phyloP scores from a whole-genome alignment of 2,888 invertebrate species.

The Drosophila nr. medialis region DNA sequence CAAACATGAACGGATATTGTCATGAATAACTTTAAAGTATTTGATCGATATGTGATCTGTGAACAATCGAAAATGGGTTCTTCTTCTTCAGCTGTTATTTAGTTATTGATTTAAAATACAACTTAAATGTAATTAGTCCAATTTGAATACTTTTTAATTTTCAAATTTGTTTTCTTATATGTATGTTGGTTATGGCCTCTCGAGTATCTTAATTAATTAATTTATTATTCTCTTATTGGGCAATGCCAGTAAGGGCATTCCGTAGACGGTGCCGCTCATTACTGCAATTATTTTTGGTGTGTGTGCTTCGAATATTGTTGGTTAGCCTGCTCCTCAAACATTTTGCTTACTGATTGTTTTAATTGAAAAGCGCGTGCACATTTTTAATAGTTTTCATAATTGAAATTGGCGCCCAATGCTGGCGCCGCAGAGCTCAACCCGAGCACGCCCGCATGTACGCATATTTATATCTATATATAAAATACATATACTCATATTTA shows the following conservation, averaged over 20 bases:
- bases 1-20: background rate
- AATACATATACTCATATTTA: background rate
- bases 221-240: background rate
- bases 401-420: conserved; percentile 31
- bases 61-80: background rate
- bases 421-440: conserved; percentile 26
- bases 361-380: conserved; percentile 67
- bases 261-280: background rate
- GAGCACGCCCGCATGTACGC: conserved; percentile 32
- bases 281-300: background rate
- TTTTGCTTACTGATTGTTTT: conserved; percentile 61
- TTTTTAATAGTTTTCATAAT: conserved; percentile 58
- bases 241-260: background rate
- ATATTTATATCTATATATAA: background rate
- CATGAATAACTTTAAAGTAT: background rate
- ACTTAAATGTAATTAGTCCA: background rate
- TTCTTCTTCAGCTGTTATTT: background rate
- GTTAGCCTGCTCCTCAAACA: conserved; percentile 26
- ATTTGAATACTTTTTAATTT: background rate
- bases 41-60: background rate
- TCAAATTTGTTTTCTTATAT: background rate
- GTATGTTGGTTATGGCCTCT: background rate
- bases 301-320: conserved; percentile 8
- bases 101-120: background rate
- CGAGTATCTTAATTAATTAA: background rate